Evolutionary conservation across 2,888 invertebrate genomes (phyloP), one percentile per base, ranked within the genome.

Genomic region (Drosophila colorata): DNA sequence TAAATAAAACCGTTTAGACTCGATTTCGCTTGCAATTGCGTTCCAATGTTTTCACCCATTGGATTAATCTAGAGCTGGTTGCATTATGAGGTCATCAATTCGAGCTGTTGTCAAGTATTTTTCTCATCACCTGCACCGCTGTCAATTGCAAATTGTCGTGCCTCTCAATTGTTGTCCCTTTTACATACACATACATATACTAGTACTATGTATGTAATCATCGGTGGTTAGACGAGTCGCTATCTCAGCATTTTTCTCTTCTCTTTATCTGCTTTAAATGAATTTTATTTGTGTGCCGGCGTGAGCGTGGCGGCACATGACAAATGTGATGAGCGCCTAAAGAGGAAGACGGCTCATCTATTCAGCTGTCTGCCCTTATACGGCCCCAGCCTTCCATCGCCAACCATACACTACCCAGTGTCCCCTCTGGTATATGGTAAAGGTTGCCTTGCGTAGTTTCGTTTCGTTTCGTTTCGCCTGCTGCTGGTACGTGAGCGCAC

Each of bases 401-500:
- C n/a, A 31, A 9, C 25, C n/a, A 4, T 13, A 16, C 9, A 28
- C 20, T 48, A 20, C 14, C 41, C 35, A 25, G 33, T 61, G 25
- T 38, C 16, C 31, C 14, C 14, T 44, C 28, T 28, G 28, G 28
- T 28, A 9, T 9, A 28, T 28, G 28, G 8, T 28, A 28, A 28
- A 9, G 38, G 51, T 23, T 51, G 25, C 51, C 25, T 16, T 37
- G 23, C 44, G 8, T 28, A 28, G 6, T 16, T 47, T 31, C 18
- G 35, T 31, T 25, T 31, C 18, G 35, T 31, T 25, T 9, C 23
- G 35, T 38, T 44, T n/a, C 67, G 46, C 28, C 43, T 37, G 57
- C 56, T 76, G 31, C 16, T 28, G 63, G 52, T 76, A 82, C 82
- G 88, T 85, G 88, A 70, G 80, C 69, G 65, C 86, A 86, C 88